These are phyloP conservation scores for Pseudomyrmex gracilis DNA, from an alignment of 1,140 invertebrate genomes.

Conservation along the genomic window DNA sequence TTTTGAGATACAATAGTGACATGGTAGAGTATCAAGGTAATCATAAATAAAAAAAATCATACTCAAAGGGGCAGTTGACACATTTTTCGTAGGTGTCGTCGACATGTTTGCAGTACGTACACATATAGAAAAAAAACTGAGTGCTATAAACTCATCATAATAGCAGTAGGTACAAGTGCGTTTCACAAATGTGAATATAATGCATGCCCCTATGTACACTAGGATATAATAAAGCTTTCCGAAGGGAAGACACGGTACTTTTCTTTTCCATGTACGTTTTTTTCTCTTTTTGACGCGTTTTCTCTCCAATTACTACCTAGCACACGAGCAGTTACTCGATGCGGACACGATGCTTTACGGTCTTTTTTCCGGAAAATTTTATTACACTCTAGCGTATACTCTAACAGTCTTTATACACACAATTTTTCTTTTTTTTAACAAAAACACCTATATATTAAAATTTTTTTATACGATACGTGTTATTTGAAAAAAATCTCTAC, in stretches of 20 bases:
- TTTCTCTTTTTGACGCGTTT: no score
- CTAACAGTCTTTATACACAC: conserved; percentile 2
- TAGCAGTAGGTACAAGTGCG: neutral
- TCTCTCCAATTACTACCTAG: no score
- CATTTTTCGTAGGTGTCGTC: conserved; percentile 15
- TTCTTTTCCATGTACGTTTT: no score
- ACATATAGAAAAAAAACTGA: neutral
- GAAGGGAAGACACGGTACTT: no score
- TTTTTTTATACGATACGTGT: neutral
- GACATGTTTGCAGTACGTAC: neutral
- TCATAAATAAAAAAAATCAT: neutral
- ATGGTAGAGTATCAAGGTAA: neutral
- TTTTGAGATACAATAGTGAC: neutral
- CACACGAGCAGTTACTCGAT: no score
- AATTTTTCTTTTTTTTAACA: neutral
- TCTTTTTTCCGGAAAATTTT: no score
- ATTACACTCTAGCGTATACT: neutral
- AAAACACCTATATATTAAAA: neutral
- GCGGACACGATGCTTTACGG: no score
- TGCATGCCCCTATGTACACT: neutral
- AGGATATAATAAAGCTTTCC: no score
- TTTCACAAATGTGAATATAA: neutral
- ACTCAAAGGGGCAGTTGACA: neutral
- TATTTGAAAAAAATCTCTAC: no score
- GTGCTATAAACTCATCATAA: conserved; percentile 14